These are phyloP conservation scores for Cynopterus sphinx DNA, from an alignment of 2,797 vertebrate species.

Conservation along the genomic window DNA sequence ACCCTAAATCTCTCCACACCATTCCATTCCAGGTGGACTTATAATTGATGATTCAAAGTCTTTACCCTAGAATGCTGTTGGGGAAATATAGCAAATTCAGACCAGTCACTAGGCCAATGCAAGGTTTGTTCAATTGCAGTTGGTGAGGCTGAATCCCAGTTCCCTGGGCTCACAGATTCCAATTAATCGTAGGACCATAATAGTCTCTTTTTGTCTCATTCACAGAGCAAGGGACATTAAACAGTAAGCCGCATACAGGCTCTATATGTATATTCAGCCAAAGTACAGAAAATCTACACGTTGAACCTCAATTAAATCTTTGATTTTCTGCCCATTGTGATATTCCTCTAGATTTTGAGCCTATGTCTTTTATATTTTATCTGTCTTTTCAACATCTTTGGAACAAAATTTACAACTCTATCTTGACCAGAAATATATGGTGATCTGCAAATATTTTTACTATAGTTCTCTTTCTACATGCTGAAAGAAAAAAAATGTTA, in stretches of 20 bases:
- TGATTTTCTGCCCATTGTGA: background rate
- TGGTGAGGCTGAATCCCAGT: background rate
- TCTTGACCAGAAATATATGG: background rate
- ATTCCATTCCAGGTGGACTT: background rate
- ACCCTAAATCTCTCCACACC: background rate
- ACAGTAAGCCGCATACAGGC: background rate
- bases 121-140: background rate
- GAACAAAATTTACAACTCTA: background rate
- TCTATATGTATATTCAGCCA: background rate
- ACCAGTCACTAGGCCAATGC: background rate
- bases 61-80: background rate
- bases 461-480: background rate
- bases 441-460: background rate
- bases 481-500: constrained; percentile 23
- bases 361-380: background rate
- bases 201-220: background rate
- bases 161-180: background rate
- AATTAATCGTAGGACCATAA: background rate
- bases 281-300: background rate
- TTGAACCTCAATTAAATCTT: background rate
- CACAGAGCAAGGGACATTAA: background rate
- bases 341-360: background rate
- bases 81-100: background rate
- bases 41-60: background rate
- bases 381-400: background rate